phyloP scores from a whole-genome alignment of 2,888 invertebrate species.

The Latrodectus hesperus region DNA sequence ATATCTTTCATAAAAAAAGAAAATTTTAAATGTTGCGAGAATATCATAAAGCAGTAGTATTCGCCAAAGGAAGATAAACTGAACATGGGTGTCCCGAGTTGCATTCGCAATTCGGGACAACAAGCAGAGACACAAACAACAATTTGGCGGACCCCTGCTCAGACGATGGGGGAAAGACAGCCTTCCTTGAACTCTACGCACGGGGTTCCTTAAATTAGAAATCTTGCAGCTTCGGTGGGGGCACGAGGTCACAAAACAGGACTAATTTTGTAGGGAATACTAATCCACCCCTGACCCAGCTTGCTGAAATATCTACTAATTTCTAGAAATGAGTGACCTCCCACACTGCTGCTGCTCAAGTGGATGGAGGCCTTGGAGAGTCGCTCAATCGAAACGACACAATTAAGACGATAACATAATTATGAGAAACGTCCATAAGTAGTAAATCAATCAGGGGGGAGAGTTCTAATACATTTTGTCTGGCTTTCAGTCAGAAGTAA shows the following conservation, averaged over 20 bases:
- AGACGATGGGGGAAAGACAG: not conserved
- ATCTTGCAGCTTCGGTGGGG: constrained; percentile 21
- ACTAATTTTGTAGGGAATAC: constrained; percentile 53
- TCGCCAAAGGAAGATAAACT: not conserved
- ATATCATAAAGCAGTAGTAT: not conserved
- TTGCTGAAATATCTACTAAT: not conserved
- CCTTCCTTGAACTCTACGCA: constrained; percentile 8
- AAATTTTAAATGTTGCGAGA: not conserved
- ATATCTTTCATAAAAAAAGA: not conserved
- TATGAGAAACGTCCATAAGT: too few relatives aligned
- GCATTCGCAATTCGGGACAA: not conserved
- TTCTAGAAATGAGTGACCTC: not conserved
- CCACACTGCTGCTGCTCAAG: not conserved
- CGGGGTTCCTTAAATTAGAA: constrained; percentile 39
- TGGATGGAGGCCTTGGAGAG: not conserved
- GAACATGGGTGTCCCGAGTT: not conserved
- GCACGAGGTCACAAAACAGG: constrained; percentile 35
- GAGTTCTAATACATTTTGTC: too few relatives aligned
- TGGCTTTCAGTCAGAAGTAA: too few relatives aligned
- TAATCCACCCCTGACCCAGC: not conserved
- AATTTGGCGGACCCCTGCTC: constrained; percentile 11
- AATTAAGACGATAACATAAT: not conserved
- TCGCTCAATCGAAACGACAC: not conserved
- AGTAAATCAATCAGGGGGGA: too few relatives aligned
- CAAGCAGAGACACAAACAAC: constrained; percentile 3